These are phyloP conservation scores for Meloidogyne chitwoodi DNA, from an alignment of 1,140 invertebrate genomes.

Conservation along the genomic window DNA sequence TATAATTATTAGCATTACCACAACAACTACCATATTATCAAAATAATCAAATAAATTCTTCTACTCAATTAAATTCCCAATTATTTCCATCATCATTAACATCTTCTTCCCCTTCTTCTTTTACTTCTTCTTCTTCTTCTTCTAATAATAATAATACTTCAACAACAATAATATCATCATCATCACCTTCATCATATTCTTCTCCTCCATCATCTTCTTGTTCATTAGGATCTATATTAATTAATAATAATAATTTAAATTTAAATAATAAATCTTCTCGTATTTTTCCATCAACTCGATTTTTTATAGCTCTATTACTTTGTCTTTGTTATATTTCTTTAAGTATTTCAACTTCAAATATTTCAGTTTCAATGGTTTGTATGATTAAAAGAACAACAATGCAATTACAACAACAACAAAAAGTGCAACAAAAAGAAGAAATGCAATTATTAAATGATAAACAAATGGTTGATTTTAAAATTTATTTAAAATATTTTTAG, in stretches of 20 bases:
- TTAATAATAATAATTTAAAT: too few species aligned
- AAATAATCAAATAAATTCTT: too few species aligned
- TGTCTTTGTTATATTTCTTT: slow-evolving; percentile 56
- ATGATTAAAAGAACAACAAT: slow-evolving; percentile 26
- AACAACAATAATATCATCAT: neutral
- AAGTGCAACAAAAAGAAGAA: neutral
- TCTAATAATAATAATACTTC: neutral
- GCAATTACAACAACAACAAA: slow-evolving; percentile 19
- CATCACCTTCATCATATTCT: neutral
- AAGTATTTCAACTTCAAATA: slow-evolving; percentile 37
- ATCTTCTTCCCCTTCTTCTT: neutral
- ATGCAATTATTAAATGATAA: neutral
- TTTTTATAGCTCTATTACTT: slow-evolving; percentile 54
- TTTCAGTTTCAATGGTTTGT: slow-evolving; percentile 36
- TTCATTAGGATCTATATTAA: neutral
- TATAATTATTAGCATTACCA: too few species aligned
- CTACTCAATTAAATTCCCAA: neutral
- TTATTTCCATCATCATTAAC: neutral
- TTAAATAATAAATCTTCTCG: slow-evolving; percentile 31
- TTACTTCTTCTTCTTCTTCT: neutral
- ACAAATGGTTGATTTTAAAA: too few species aligned
- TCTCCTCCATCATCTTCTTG: neutral
- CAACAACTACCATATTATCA: too few species aligned
- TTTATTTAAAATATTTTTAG: too few species aligned
- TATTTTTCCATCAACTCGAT: slow-evolving; percentile 55